Evolutionary conservation across 2,113 vertebrate genomes (phyloP).

Genomic region (Scartelaos histophorus): DNA sequence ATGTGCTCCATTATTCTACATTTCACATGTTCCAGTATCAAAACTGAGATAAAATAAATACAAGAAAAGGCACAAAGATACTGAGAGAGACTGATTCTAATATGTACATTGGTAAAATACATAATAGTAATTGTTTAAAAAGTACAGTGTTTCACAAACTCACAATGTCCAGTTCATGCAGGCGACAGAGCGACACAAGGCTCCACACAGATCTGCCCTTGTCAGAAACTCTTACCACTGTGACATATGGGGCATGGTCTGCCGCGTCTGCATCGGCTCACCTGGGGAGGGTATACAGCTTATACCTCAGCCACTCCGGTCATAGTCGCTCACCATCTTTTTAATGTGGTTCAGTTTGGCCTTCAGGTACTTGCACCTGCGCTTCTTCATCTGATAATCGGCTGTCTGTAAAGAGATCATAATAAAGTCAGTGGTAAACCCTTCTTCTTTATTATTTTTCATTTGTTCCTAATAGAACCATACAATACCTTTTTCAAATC

Average conservation of each 20-base stretch:
- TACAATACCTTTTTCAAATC: conserved; percentile 73
- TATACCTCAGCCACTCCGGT: conserved; percentile 61
- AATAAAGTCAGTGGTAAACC: background rate
- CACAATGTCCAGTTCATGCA: background rate
- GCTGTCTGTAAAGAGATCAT: conserved; percentile 64
- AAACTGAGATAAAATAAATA: conserved; percentile 41
- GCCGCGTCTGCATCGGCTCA: background rate
- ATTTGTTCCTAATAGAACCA: background rate
- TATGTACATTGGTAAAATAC: conserved; percentile 14
- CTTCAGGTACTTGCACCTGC: conserved; percentile 84
- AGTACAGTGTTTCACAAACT: conserved; percentile 12
- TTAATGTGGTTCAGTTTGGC: conserved; percentile 88
- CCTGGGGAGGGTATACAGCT: background rate
- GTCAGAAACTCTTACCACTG: background rate
- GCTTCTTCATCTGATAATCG: conserved; percentile 84
- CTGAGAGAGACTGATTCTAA: conserved; percentile 11
- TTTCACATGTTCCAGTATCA: background rate
- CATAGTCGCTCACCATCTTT: conserved; percentile 84
- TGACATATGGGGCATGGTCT: background rate
- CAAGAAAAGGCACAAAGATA: background rate
- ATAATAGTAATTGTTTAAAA: background rate
- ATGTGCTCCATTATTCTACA: background rate
- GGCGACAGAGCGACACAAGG: too few species aligned
- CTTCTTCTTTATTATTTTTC: background rate
- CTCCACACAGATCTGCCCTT: background rate